These are phyloP conservation scores for Dysidea cf. avara DNA, from an alignment of 37 sponge, comb jelly and placozoan species.

Conservation along the genomic window DNA sequence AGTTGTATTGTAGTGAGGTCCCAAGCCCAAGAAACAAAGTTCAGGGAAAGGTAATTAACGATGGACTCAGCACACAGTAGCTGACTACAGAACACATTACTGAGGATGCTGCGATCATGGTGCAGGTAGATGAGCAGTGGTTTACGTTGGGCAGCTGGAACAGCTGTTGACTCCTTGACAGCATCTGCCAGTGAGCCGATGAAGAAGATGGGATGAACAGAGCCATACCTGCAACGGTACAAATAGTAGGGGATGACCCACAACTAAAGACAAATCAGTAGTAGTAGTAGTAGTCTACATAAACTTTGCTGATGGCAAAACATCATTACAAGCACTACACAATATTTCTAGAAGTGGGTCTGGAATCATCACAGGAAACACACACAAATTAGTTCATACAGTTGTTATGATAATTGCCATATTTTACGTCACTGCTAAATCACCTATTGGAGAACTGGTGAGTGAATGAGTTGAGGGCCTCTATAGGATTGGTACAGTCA, in stretches of 20 bases:
- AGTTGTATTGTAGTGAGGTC: constrained; percentile 69
- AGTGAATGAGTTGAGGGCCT: constrained; percentile 64
- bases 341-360: too few species aligned
- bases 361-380: too few species aligned
- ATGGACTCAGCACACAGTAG: constrained; percentile 80
- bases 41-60: constrained; percentile 65
- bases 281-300: too few species aligned
- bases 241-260: background rate
- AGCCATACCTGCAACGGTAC: constrained; percentile 83
- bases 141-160: constrained; percentile 45
- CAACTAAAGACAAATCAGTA: background rate
- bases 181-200: constrained; percentile 79
- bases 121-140: constrained; percentile 87
- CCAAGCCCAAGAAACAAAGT: constrained; percentile 92
- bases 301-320: too few species aligned
- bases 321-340: too few species aligned
- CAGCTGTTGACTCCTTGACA: constrained; percentile 64
- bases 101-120: constrained; percentile 84
- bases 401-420: too few species aligned
- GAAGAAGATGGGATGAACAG: constrained; percentile 76
- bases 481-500: constrained; percentile 51
- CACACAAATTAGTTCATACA: too few species aligned
- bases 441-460: constrained; percentile 48
- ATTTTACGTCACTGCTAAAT: background rate
- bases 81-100: constrained; percentile 83